A percentile compares a stretch with the other conserved stretches of the same genome.
Evolutionary conservation across 2,888 invertebrate genomes (phyloP).

Genomic region (Pandemis cinnamomeana): DNA sequence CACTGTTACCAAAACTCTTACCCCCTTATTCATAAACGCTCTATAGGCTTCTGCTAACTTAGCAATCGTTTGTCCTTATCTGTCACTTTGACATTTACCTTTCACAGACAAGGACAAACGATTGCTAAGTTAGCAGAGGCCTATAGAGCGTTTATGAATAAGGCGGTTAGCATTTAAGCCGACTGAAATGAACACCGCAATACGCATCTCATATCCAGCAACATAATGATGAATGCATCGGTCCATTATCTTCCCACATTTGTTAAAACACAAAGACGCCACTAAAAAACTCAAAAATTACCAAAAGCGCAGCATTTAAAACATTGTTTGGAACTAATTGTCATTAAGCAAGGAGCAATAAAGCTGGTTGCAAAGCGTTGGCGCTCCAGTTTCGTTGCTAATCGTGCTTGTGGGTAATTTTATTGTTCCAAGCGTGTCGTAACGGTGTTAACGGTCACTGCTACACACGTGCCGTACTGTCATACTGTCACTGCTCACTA

Average conservation of each 20-base stretch:
- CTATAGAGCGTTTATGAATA: too few relatives aligned
- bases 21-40: too few relatives aligned
- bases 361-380: constrained; percentile 18
- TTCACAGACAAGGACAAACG: too few relatives aligned
- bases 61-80: too few relatives aligned
- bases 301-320: constrained; percentile 18
- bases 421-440: constrained; percentile 43
- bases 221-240: background rate
- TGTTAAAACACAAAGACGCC: background rate
- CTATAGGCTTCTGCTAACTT: too few relatives aligned
- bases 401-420: constrained; percentile 39
- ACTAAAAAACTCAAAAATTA: constrained; percentile 21
- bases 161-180: background rate
- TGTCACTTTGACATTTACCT: too few relatives aligned
- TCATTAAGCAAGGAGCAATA: constrained; percentile 34
- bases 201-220: background rate
- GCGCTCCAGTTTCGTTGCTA: constrained; percentile 37
- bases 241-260: background rate
- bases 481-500: constrained; percentile 28
- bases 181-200: background rate
- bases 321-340: constrained; percentile 11
- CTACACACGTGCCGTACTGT: constrained; percentile 29
- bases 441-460: constrained; percentile 42
- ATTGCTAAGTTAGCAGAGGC: too few relatives aligned
- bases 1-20: background rate